Evolutionary conservation across 1,140 invertebrate species (phyloP), one percentile per base, ranked within the genome.

Genomic region (Saccostrea cuccullata): DNA sequence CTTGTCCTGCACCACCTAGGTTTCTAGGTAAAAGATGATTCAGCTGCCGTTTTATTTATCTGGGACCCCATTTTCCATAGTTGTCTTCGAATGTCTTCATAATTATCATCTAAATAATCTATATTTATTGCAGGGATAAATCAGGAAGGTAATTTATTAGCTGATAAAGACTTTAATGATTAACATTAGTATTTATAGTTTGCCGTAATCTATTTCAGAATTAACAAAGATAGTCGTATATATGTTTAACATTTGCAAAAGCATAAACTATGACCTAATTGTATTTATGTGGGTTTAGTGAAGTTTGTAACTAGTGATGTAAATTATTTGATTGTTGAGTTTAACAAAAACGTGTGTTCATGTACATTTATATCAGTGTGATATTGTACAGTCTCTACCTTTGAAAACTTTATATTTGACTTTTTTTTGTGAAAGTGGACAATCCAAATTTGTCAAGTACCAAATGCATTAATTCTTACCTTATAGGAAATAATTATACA

Each of bases 51-150:
- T 30, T 36, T 47, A 30, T 82, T 23, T 47, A 82, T 36, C 15
- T 82, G 40, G 20, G 73, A 30, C 20, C 3, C 73, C 4, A 20
- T 64, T n/a, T 64, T 64, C 17, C 58, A 20, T 17, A 64, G n/a
- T 20, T 20, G n/a, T 20, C 5, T 64, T 64, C 5, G 15, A 2
- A 5, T 20, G n/a, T 64, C 15, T 6, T 20, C 58, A 64, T 64
- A 20, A 15, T 20, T 64, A 1, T 64, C 58, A 20, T 64, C 15
- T 77, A 36, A 36, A 77, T 77, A 30, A 64, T 20, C 17, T 13
- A 77, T 77, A 30, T 77, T 77, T 30, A 30, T 77, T 77, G 23
- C 70, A 77, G 70, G 70, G 26, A 77, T 77, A 77, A 15, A 77
- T 30, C 70, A 30, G 70, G 26, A 30, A 77, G 70, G 70, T 77